Evolutionary conservation across 35 echinoderm and acorn worm species (phyloP), one percentile per base, ranked within the genome.

Genomic region (Anneissia japonica): DNA sequence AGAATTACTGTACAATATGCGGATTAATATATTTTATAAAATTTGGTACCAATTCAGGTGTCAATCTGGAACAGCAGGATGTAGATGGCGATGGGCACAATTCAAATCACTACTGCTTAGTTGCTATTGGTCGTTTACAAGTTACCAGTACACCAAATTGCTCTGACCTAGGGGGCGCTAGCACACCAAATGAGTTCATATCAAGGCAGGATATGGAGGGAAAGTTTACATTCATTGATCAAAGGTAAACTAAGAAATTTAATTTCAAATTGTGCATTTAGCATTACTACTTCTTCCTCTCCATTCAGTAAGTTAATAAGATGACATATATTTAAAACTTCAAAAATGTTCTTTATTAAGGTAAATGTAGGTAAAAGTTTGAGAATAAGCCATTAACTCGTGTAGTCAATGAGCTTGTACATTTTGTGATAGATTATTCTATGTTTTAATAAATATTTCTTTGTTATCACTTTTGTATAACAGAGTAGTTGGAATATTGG

Each of bases 191-290:
- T 51, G 96, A 93, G 73, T 99, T 99, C 84, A 94, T 94, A 74
- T 91, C 92, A 35, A 89, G 92, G 72, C 89, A 99, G 40, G 87
- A 91, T 46, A 91, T 93, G 16, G 92, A 94, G 40, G 96, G 92
- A 19, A 99, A 99, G 78, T 99, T 99, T 37, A 94, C 96, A 45
- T 99, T 97, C 75, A 92, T 99, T 37, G 96, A 99, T 93, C 96
- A 99, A 74, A 99, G 96, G 96, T 99, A 40, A 75, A 83, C 46
- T n/a, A n/a, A n/a, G n/a, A n/a, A n/a, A n/a, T n/a, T n/a, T n/a
- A n/a, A n/a, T n/a, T n/a, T n/a, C n/a, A n/a, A n/a, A n/a, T n/a
- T n/a, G n/a, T n/a, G n/a, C n/a, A n/a, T n/a, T n/a, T n/a, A n/a
- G n/a, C n/a, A n/a, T n/a, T n/a, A n/a, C n/a, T n/a, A n/a, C n/a